Conservation (phyloP, 2,113 vertebrate genomes). For the Sapajus apella region DNA sequence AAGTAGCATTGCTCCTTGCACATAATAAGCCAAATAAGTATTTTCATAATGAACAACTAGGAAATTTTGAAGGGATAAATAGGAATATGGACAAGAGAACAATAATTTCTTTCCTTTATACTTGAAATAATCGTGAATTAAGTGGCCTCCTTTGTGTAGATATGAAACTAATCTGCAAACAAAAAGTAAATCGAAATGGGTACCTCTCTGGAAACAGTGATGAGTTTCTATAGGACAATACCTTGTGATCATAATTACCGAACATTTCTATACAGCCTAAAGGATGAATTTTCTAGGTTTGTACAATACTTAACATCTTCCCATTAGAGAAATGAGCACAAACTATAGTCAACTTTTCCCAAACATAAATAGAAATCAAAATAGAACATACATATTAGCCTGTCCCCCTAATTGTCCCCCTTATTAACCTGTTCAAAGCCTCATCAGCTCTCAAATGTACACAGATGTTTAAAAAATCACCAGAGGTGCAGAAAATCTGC, state of each 20-base stretch:
- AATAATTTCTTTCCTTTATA: not conserved
- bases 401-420: not conserved
- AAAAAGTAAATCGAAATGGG: not conserved
- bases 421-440: not conserved
- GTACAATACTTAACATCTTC: not conserved
- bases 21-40: not conserved
- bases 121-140: not conserved
- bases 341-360: not conserved
- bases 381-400: not conserved
- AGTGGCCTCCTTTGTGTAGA: not conserved
- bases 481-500: not conserved
- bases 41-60: constrained; percentile 17
- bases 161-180: not conserved
- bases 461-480: not conserved
- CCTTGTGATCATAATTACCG: not conserved
- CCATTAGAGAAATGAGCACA: not conserved
- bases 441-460: not conserved
- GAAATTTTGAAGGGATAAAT: not conserved
- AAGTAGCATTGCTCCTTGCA: not conserved
- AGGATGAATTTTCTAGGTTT: not conserved
- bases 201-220: not conserved
- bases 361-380: not conserved
- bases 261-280: not conserved
- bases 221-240: not conserved
- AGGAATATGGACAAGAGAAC: not conserved